phyloP scores from a whole-genome alignment of 1,140 invertebrate species.

The Yoshiicerus persimilis region DNA sequence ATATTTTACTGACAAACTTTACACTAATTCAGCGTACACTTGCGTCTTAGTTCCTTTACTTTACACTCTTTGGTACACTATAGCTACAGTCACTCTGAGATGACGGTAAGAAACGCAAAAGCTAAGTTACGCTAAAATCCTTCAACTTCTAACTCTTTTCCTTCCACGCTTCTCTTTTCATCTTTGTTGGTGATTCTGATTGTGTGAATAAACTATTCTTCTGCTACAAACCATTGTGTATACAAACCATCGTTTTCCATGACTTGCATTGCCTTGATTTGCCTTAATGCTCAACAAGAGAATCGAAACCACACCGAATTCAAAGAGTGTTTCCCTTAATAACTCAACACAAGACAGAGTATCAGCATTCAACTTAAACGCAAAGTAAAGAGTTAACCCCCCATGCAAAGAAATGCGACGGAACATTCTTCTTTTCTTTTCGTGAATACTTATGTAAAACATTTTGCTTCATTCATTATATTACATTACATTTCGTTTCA shows the following conservation, averaged over 20 bases:
- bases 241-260: not conserved
- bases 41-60: no score
- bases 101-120: not conserved
- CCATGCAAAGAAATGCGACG: not conserved
- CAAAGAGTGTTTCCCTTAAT: not conserved
- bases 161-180: not conserved
- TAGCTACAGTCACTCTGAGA: no score
- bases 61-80: no score
- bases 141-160: not conserved
- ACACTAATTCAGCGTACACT: not conserved
- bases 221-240: not conserved
- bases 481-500: not conserved
- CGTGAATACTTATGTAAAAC: not conserved
- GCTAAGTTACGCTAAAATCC: not conserved
- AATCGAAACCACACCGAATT: constrained; percentile 6
- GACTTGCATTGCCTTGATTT: not conserved
- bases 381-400: not conserved
- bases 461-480: not conserved
- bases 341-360: not conserved
- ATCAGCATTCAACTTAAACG: not conserved
- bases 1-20: not conserved
- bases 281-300: not conserved
- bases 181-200: constrained; percentile 6
- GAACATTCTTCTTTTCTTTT: not conserved
- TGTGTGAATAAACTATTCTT: not conserved